Evolutionary conservation across 2,113 vertebrate species (phyloP), one percentile per base, ranked within the genome.

Genomic region (Clupea harengus): DNA sequence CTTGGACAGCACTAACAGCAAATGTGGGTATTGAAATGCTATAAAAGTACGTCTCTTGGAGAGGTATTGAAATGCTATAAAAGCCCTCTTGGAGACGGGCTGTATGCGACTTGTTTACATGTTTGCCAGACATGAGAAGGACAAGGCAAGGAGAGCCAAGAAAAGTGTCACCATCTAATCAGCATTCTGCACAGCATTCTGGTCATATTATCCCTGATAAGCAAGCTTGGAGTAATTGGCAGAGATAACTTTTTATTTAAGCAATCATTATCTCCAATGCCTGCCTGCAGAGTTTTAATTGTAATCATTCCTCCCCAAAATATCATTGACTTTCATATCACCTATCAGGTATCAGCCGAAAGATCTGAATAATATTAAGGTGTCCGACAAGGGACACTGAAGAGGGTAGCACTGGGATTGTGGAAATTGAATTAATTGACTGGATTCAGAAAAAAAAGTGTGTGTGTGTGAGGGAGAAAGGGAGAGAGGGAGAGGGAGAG

Each of bases 201-300:
- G 90, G 88, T 89, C 89, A 92, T 89, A 89, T 89, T 89, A 91
- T 91, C 89, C 86, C 60, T 89, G 90, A 94, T 93, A 93, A 94
- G 91, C 88, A 90, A 90, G 89, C 80, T 83, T 84, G 60, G 88
- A 90, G 88, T 94, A 92, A 94, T 94, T 94, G 89, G 89, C 64
- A 90, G 91, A 92, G 91, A 94, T 93, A 93, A 91, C 87, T 92
- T 92, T 88, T 91, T 88, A 91, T 92, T 93, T 91, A 91, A 89
- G 88, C 82, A 85, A 89, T 87, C 86, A 88, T 89, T 89, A 90
- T 88, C 89, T 89, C 49, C 92, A 72, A 85, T 92, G 88, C 86
- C 86, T 86, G 75, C 89, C 90, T 89, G 86, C 83, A 85, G 81
- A 81, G 87, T 85, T 91, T 88, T 92, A 92, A 93, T 93, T 92